These are phyloP conservation scores for Sitobion miscanthi DNA, from an alignment of 1,140 invertebrate genomes.

Conservation along the genomic window DNA sequence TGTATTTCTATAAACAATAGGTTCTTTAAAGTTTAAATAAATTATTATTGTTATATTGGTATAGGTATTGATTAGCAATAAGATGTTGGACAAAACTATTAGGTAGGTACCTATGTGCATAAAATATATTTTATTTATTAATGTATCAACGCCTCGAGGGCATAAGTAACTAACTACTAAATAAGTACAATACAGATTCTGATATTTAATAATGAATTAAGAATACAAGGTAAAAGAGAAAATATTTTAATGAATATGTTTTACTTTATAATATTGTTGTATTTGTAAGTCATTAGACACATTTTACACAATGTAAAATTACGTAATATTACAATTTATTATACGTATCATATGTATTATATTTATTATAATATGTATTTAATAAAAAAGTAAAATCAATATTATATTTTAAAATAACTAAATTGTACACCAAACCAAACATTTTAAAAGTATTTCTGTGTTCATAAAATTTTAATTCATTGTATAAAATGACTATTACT, in stretches of 20 bases:
- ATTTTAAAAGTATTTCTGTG: background rate
- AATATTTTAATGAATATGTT: background rate
- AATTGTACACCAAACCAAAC: background rate
- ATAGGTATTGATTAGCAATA: background rate
- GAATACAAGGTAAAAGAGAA: no score
- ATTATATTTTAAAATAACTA: background rate
- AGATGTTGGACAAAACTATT: background rate
- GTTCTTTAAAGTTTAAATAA: background rate
- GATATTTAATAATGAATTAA: no score
- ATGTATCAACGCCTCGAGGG: no score
- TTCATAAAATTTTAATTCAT: background rate
- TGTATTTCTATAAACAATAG: background rate
- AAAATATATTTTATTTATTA: background rate
- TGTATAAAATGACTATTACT: background rate
- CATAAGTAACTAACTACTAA: no score
- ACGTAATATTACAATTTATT: background rate
- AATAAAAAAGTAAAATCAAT: background rate
- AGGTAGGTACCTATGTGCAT: background rate
- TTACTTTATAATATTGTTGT: background rate
- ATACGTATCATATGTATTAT: background rate
- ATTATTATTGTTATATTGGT: background rate
- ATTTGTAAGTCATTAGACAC: background rate
- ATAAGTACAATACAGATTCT: no score
- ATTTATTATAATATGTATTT: background rate
- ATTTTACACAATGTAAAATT: background rate